Evolutionary conservation across 2,113 vertebrate species (phyloP).

Genomic region (Uria lomvia): DNA sequence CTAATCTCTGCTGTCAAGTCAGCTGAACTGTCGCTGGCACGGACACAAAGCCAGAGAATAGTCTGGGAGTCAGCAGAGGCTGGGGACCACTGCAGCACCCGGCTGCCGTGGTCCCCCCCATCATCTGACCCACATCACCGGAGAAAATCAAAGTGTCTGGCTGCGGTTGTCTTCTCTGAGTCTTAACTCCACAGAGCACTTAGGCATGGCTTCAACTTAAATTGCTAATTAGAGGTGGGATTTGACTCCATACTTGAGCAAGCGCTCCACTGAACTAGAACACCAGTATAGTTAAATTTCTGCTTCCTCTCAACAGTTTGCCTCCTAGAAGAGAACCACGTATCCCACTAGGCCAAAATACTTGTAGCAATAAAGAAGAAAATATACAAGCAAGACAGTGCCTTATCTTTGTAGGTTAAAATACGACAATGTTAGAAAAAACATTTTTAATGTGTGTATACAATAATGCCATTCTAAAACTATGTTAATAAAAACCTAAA

Average conservation of each 20-base stretch:
- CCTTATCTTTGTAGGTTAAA: background rate
- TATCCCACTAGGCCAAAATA: background rate
- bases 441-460: background rate
- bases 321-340: background rate
- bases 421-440: background rate
- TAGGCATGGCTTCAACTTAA: background rate
- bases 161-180: background rate
- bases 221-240: background rate
- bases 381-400: background rate
- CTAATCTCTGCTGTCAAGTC: background rate
- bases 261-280: background rate
- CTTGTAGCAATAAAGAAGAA: background rate
- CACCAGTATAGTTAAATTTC: background rate
- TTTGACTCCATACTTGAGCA: background rate
- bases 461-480: background rate
- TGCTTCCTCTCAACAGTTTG: background rate
- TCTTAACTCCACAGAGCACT: background rate
- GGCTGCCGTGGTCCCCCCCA: accelerated
- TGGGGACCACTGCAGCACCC: accelerated
- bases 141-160: background rate
- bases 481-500: background rate
- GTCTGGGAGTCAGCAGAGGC: background rate
- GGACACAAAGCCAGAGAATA: background rate
- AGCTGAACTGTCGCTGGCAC: background rate
- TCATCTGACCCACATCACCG: background rate